Percentiles rank a stretch among this genome's conserved stretches.
phyloP scores from a whole-genome alignment of 2,888 invertebrate species.

The Tenthredo amoena region DNA sequence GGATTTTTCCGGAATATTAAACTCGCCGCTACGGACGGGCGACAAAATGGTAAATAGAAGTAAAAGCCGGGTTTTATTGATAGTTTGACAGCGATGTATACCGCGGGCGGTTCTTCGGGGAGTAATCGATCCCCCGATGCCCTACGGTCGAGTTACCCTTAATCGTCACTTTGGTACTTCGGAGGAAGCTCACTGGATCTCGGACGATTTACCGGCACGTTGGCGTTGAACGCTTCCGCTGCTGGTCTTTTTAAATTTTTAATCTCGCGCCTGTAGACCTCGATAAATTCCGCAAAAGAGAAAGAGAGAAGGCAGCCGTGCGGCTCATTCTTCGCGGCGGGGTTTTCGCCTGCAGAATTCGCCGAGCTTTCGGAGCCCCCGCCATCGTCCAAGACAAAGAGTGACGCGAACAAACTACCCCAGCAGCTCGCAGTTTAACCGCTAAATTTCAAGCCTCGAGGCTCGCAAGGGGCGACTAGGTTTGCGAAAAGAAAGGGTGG shows the following conservation, averaged over 20 bases:
- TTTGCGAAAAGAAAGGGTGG: not conserved
- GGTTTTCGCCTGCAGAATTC: conserved; percentile 26
- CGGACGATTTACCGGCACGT: conserved; percentile 43
- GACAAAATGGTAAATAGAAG: not conserved
- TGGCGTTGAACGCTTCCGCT: conserved; percentile 42
- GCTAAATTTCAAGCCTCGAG: conserved; percentile 47
- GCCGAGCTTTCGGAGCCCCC: conserved; percentile 20
- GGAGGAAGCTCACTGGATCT: conserved; percentile 24
- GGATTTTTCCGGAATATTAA: not conserved
- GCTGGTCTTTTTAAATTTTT: conserved; percentile 47
- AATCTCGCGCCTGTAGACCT: conserved; percentile 43
- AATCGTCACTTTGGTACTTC: conserved; percentile 49
- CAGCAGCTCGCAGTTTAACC: conserved; percentile 37
- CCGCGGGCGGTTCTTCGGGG: conserved; percentile 12
- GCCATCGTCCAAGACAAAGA: conserved; percentile 44
- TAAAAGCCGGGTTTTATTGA: conserved; percentile 6
- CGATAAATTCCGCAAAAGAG: conserved; percentile 47
- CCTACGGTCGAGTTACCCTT: conserved; percentile 44
- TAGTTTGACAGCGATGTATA: conserved; percentile 11
- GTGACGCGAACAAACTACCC: conserved; percentile 48
- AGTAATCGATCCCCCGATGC: conserved; percentile 37
- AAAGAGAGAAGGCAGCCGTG: not conserved
- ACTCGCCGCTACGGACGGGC: not conserved
- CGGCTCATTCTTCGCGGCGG: conserved; percentile 41
- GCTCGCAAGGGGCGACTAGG: conserved; percentile 24